Evolutionary conservation across 2,888 invertebrate genomes (phyloP), one percentile per base, ranked within the genome.

Genomic region (Andrena camellia): DNA sequence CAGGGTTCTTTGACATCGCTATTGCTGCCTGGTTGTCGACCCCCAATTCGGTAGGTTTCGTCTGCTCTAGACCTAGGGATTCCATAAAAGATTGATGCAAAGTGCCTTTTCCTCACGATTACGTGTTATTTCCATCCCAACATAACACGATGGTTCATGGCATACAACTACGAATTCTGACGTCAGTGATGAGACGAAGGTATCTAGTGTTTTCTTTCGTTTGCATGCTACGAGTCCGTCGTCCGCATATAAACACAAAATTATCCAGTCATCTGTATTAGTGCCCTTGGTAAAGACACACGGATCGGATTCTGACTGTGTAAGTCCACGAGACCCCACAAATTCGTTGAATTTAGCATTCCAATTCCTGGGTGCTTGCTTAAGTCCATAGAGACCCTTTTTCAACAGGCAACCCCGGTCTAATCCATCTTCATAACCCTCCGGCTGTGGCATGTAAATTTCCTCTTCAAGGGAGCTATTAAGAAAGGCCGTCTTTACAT

Each of bases 381-480:
- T 68, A 5, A 75, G 50, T 8, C 75, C 68, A 48, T 75, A 75
- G 5, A 71, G 60, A 13, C 62, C n/a, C n/a, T 50, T 71, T 29
- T 71, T 71, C 31, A 71, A 0, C 7, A 2, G 17, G 59, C 62
- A 71, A 4, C 31, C 29, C n/a, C 62, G 33, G 26, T 8, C 67
- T 13, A 50, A 54, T n/a, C 59, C 66, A 35, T 78, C 54, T 23
- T 76, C 63, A 67, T 67, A 78, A 5, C 35, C 72, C 10, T 67
- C 29, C 0, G 69, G 79, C 29, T 79, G 68, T 2, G 68, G 20
- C 73, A 68, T 78, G n/a, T 73, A 78, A 2, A 78, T 67, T 0
- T 50, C 35, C 31, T 71, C 72, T 20, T 77, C 8, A 26, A 71
- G 31, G 2, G 57, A n/a, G 29, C 67, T 31, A 20, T 78, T 72